phyloP scores from a whole-genome alignment of 2,113 vertebrate species.

The Misgurnus mizolepis region DNA sequence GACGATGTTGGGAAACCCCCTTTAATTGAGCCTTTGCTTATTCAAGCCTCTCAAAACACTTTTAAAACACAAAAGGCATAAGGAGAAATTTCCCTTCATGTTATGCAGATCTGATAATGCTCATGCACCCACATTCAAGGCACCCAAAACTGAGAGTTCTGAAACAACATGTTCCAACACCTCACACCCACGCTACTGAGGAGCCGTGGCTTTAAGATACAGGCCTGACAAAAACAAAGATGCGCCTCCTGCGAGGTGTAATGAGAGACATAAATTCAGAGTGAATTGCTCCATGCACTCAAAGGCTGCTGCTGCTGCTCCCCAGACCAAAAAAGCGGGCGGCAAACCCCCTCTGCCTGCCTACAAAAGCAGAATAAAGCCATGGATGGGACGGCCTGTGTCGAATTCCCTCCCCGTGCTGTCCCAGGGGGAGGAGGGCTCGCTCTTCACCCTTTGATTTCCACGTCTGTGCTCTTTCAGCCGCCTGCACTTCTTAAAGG shows the following conservation, averaged over 20 bases:
- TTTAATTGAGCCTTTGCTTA: not conserved
- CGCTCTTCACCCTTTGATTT: slow-evolving; percentile 78
- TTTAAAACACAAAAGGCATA: slow-evolving; percentile 29
- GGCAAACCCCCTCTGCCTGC: slow-evolving; percentile 65
- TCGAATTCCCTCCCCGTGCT: slow-evolving; percentile 75
- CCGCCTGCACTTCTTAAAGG: slow-evolving; percentile 73
- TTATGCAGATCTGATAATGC: slow-evolving; percentile 19
- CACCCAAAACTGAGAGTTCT: slow-evolving; percentile 26
- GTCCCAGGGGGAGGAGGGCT: slow-evolving; percentile 71
- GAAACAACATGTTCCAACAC: slow-evolving; percentile 58
- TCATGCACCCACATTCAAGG: slow-evolving; percentile 29
- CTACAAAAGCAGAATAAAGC: slow-evolving; percentile 74
- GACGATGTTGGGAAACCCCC: slow-evolving; percentile 38
- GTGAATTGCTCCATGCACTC: slow-evolving; percentile 58
- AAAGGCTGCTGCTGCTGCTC: slow-evolving; percentile 64
- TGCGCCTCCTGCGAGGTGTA: slow-evolving; percentile 63
- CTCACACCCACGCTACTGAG: slow-evolving; percentile 46
- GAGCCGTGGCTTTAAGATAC: slow-evolving; percentile 22
- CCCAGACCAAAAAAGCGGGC: slow-evolving; percentile 59
- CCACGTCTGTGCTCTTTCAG: slow-evolving; percentile 77
- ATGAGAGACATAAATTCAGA: slow-evolving; percentile 63
- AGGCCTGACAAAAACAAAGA: slow-evolving; percentile 69
- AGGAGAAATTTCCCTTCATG: slow-evolving; percentile 51
- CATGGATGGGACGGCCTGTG: slow-evolving; percentile 76
- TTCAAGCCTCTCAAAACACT: slow-evolving; percentile 10